Conservation (phyloP, 2,888 invertebrate genomes). For the Heteromyza rotundicornis region DNA sequence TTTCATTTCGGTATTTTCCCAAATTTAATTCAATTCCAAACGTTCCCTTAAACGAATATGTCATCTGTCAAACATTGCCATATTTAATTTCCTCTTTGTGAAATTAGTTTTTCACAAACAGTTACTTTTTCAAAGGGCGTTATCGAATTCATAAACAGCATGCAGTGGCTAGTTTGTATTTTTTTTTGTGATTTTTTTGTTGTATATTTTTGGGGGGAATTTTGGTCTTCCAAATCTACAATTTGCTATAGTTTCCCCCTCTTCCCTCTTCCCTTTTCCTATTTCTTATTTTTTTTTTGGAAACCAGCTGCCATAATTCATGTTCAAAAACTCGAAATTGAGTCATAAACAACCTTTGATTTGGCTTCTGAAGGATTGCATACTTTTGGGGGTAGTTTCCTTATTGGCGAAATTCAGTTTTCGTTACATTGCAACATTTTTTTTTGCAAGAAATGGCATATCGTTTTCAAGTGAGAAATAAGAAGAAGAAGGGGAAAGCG, state of each 20-base stretch:
- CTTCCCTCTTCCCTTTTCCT: no score
- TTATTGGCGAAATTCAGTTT: no score
- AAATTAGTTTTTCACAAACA: slow-evolving; percentile 45
- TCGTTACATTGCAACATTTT: no score
- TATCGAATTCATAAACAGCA: slow-evolving; percentile 14
- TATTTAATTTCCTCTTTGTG: slow-evolving; percentile 52
- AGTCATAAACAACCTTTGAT: slow-evolving; percentile 55
- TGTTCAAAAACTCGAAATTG: slow-evolving; percentile 54
- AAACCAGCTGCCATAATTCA: slow-evolving; percentile 52
- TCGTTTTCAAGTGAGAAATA: no score
- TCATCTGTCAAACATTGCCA: slow-evolving; percentile 50
- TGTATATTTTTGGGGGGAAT: slow-evolving; percentile 16
- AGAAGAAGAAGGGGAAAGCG: no score
- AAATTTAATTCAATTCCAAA: background rate
- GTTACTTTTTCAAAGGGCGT: background rate
- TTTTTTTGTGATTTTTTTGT: slow-evolving; percentile 20
- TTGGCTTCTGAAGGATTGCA: slow-evolving; percentile 36
- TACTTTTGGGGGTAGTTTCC: slow-evolving; percentile 14
- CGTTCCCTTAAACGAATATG: slow-evolving; percentile 41
- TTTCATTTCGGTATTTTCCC: background rate
- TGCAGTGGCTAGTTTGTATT: background rate
- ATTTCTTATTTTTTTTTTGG: slow-evolving; percentile 11
- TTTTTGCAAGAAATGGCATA: no score
- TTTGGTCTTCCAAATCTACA: background rate
- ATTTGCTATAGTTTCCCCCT: no score